Evolutionary conservation across 2,888 invertebrate species (phyloP), one percentile per base, ranked within the genome.

Genomic region (Stenoptilia bipunctidactyla): DNA sequence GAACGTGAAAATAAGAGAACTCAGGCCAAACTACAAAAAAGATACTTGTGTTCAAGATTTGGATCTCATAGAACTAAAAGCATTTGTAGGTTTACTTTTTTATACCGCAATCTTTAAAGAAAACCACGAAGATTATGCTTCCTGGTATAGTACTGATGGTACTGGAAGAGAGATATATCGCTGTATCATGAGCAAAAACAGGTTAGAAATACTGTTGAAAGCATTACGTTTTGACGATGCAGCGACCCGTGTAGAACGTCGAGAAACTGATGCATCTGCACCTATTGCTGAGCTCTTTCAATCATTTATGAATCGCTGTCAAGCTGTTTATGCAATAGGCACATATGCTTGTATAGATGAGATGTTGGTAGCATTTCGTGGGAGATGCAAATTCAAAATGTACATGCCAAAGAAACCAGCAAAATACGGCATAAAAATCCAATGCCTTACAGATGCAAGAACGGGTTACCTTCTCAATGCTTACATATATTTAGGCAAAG

Each of bases 151-250:
- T 13, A 45, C 43, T 2, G 53, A 52, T 48, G 51, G 52, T 3
- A 52, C 55, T 14, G 52, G 51, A 5, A 47, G 52, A 13, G 51
- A 53, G n/a, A 49, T 53, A 20, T 55, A 53, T 47, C 37, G 50
- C 1, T 35, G 41, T 1, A 47, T 49, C 0, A 55, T 52, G 52
- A 46, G 50, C 6, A 36, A 41, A 25, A 44, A 47, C 34, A 13
- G 50, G 30, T 53, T 52, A 37, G 9, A 49, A 6, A 50, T 53
- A 34, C 5, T 53, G 1, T 46, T 49, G 44, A 52, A 41, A 15
- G 33, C 36, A 40, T 4, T 52, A 5, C 36, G 49, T 5, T 55
- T 53, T 42, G 51, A 53, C 44, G 48, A 55, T 34, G 44, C 44
- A 27, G 14, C 37, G 1, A 49, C 51, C 5, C 39, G 51, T 6